Evolutionary conservation across 2,113 vertebrate species (phyloP), one percentile per base, ranked within the genome.

Genomic region (Merops nubicus): DNA sequence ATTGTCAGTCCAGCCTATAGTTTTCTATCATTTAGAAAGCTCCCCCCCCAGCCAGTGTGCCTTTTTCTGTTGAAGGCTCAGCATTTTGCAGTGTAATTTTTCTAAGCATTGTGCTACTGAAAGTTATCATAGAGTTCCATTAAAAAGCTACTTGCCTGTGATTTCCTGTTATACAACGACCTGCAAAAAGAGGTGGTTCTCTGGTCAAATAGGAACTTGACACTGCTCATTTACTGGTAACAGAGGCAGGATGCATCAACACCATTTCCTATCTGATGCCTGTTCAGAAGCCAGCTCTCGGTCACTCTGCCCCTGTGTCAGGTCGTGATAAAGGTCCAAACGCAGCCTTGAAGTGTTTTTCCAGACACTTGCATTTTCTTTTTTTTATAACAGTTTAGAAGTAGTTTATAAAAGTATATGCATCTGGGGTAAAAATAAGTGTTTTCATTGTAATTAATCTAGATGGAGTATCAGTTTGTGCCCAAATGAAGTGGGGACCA

Each of bases 391-490:
- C 40, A 33, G 33, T 77, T 83, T 64, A 74, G 57, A 63, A 95
- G 63, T 63, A 60, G 45, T 68, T 91, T 17, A 47, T 95, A 9
- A 74, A 70, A 89, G 85, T 91, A 68, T 48, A 33, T 77, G 47
- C 40, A 45, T 75, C 43, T 60, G 59, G 21, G 33, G 33, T 70
- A 88, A 95, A 94, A 91, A 62, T 25, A 34, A 47, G 62, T 63
- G 47, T 93, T 96, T 94, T 83, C 16, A 20, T 73, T 94, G 40
- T 93, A 81, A 15, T 89, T 91, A 93, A 73, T 76, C 12, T 91
- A 54, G 31, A 14, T 60, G 8, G 59, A 83, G 19, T 36, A 43
- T 91, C 76, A 47, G 36, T 80, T 56, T 89, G 51, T 94, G 63
- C 65, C 67, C 65, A 42, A 8, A 79, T 89, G 87, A 92, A 85